phyloP scores from a whole-genome alignment of 1,140 invertebrate species.

The Cepaea nemoralis region DNA sequence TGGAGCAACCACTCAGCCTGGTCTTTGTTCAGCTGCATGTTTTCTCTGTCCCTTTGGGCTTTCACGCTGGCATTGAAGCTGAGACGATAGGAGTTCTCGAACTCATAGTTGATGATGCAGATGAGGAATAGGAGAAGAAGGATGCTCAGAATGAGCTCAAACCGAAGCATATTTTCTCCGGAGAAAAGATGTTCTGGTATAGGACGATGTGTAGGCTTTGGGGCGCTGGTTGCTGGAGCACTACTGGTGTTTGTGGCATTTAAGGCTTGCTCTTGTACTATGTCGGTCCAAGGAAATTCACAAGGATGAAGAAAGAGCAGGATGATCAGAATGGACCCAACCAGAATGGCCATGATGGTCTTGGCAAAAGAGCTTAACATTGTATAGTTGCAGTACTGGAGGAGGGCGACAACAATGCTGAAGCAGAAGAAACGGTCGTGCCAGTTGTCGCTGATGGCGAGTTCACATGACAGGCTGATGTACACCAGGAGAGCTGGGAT shows the following conservation, averaged over 20 bases:
- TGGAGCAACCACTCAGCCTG: constrained; percentile 96
- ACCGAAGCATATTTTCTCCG: constrained; percentile 54
- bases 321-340: constrained; percentile 81
- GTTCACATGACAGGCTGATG: constrained; percentile 81
- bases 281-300: not conserved
- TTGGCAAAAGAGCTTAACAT: constrained; percentile 96
- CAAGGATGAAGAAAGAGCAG: constrained; percentile 61
- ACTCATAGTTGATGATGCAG: constrained; percentile 92
- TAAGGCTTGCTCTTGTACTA: not conserved
- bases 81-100: constrained; percentile 92
- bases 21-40: constrained; percentile 79
- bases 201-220: not conserved
- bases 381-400: constrained; percentile 94
- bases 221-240: not conserved
- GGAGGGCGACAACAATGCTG: constrained; percentile 81
- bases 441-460: constrained; percentile 51
- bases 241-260: not conserved
- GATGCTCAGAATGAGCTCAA: constrained; percentile 85
- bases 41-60: constrained; percentile 73
- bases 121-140: constrained; percentile 86
- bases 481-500: constrained; percentile 87
- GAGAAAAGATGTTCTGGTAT: constrained; percentile 53
- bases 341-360: constrained; percentile 84
- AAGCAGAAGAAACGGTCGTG: constrained; percentile 75
- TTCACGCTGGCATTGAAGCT: constrained; percentile 93